Conservation (phyloP, 2,888 invertebrate species). For the Brachyptera putata region DNA sequence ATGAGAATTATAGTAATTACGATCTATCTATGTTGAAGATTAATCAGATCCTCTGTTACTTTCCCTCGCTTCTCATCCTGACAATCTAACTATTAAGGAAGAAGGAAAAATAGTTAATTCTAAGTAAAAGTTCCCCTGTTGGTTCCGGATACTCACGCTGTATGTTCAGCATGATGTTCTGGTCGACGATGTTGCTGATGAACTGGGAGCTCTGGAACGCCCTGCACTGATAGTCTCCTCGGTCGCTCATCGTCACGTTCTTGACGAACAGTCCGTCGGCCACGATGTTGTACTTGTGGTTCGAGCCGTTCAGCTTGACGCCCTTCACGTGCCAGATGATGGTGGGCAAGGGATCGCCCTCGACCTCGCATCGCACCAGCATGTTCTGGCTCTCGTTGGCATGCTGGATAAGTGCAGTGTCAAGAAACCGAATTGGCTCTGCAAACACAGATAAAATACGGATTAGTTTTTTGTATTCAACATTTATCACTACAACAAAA, state of each 20-base stretch:
- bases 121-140: no score
- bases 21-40: no score
- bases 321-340: constrained; percentile 48
- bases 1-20: no score
- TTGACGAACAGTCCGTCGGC: constrained; percentile 55
- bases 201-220: constrained; percentile 50
- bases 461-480: no score
- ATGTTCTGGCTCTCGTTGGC: constrained; percentile 51
- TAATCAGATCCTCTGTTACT: no score
- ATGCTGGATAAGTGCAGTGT: constrained; percentile 49
- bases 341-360: constrained; percentile 43
- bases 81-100: no score
- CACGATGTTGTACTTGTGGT: constrained; percentile 47
- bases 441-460: constrained; percentile 37
- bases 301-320: constrained; percentile 4
- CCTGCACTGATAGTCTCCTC: constrained; percentile 55
- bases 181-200: constrained; percentile 52
- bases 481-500: no score
- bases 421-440: constrained; percentile 55
- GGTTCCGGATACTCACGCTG: constrained; percentile 57
- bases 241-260: constrained; percentile 52
- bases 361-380: constrained; percentile 39
- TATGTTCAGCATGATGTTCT: constrained; percentile 54
- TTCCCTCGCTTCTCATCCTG: no score
- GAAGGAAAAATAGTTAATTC: no score